Conservation (phyloP, 2,113 vertebrate species). For the Solea senegalensis region DNA sequence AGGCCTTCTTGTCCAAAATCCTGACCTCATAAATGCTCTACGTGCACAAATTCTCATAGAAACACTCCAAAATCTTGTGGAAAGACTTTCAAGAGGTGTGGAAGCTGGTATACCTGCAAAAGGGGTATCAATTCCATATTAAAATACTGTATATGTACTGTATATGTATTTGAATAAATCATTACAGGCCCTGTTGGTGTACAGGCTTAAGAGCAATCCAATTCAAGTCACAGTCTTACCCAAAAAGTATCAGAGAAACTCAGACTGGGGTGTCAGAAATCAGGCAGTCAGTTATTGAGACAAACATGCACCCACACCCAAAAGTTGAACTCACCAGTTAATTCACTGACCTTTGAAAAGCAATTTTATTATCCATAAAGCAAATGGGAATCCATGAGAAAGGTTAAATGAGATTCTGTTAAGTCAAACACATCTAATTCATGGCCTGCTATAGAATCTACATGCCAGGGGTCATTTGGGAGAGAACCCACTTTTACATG, state of each 20-base stretch:
- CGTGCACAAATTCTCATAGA: too few relatives aligned
- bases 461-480: constrained; percentile 57
- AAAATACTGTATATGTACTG: too few relatives aligned
- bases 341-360: constrained; percentile 23
- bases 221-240: constrained; percentile 17
- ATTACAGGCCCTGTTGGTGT: too few relatives aligned
- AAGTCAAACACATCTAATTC: constrained; percentile 57
- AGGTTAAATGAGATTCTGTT: constrained; percentile 32
- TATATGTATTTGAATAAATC: too few relatives aligned
- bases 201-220: too few relatives aligned
- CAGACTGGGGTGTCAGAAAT: constrained; percentile 37
- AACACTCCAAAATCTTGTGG: too few relatives aligned
- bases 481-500: constrained; percentile 41
- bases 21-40: too few relatives aligned
- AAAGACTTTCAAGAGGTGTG: too few relatives aligned
- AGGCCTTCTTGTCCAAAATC: too few relatives aligned
- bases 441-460: constrained; percentile 51
- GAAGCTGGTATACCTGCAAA: too few relatives aligned
- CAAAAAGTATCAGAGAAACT: constrained; percentile 16
- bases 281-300: constrained; percentile 25
- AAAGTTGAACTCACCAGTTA: constrained; percentile 14
- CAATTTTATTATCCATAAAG: constrained; percentile 35
- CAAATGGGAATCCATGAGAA: constrained; percentile 26
- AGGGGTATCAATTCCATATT: too few relatives aligned
- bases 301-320: constrained; percentile 8